A percentile compares a stretch with the other conserved stretches of the same genome.
Evolutionary conservation across 2,797 vertebrate species (phyloP).

Genomic region (Molossus alvarezi): DNA sequence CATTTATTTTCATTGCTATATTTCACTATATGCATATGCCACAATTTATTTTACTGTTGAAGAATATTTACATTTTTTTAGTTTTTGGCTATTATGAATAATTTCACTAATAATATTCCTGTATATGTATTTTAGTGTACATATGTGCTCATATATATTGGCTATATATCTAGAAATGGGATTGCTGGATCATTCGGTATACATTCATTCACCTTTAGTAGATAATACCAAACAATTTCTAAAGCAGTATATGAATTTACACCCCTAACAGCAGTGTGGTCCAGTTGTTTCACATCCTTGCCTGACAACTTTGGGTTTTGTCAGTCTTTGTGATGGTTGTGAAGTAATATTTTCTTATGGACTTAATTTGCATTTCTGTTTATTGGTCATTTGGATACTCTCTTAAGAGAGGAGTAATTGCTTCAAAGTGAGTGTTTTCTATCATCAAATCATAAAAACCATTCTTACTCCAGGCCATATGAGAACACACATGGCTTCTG

Average conservation of each 20-base stretch:
- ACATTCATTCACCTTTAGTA: neutral
- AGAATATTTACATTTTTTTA: neutral
- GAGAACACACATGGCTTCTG: neutral
- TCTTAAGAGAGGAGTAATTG: neutral
- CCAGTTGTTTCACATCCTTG: neutral
- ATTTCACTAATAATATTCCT: neutral
- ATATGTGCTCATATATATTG: neutral
- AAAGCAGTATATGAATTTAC: neutral
- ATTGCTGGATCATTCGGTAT: neutral
- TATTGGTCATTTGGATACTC: neutral
- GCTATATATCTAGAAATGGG: neutral
- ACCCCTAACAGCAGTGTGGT: neutral
- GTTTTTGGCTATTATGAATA: neutral
- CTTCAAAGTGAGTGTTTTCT: neutral
- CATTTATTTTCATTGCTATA: neutral
- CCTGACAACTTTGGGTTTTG: neutral
- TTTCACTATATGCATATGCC: neutral
- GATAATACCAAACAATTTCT: neutral
- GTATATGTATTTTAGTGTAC: neutral
- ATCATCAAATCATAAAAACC: neutral
- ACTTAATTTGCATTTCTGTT: constrained; percentile 43
- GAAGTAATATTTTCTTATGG: neutral
- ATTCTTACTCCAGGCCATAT: neutral
- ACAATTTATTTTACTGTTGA: neutral
- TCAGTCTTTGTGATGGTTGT: neutral